Conservation (phyloP, 2,888 invertebrate species). For the Sinotaia quadrata region DNA sequence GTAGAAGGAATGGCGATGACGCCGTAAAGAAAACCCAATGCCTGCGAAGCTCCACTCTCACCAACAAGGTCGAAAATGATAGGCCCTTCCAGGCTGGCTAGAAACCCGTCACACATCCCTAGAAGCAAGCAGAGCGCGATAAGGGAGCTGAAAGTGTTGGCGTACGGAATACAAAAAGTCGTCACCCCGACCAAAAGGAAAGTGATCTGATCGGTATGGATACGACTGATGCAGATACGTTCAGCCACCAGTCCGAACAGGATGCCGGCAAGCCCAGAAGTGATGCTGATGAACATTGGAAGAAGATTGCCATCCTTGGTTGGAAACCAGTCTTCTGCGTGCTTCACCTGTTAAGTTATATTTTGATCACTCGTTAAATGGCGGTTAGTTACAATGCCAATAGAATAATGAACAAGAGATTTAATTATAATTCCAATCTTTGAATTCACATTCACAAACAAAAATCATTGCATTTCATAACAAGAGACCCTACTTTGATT, state of each 20-base stretch:
- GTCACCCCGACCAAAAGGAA: constrained; percentile 63
- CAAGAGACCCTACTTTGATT: too few species aligned
- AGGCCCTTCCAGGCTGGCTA: constrained; percentile 90
- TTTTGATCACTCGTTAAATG: too few species aligned
- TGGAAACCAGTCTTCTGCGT: constrained; percentile 80
- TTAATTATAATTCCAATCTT: too few species aligned
- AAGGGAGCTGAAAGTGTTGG: constrained; percentile 77
- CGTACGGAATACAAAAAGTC: constrained; percentile 67
- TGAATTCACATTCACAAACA: too few species aligned
- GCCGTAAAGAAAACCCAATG: constrained; percentile 90
- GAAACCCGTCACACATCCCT: constrained; percentile 94
- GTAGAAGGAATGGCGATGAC: constrained; percentile 89
- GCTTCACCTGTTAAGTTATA: constrained; percentile 77
- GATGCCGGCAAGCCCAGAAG: constrained; percentile 88
- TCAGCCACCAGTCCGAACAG: constrained; percentile 89
- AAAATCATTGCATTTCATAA: too few species aligned
- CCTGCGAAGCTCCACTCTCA: constrained; percentile 86
- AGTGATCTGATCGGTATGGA: constrained; percentile 84
- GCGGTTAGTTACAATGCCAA: too few species aligned
- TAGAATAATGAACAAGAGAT: too few species aligned
- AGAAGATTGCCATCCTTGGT: constrained; percentile 80
- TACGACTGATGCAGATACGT: constrained; percentile 82
- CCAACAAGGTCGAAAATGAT: constrained; percentile 94
- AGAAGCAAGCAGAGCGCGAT: constrained; percentile 83
- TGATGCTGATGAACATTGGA: constrained; percentile 87